Conservation (phyloP, 2,113 vertebrate species). For the Oxyura jamaicensis region DNA sequence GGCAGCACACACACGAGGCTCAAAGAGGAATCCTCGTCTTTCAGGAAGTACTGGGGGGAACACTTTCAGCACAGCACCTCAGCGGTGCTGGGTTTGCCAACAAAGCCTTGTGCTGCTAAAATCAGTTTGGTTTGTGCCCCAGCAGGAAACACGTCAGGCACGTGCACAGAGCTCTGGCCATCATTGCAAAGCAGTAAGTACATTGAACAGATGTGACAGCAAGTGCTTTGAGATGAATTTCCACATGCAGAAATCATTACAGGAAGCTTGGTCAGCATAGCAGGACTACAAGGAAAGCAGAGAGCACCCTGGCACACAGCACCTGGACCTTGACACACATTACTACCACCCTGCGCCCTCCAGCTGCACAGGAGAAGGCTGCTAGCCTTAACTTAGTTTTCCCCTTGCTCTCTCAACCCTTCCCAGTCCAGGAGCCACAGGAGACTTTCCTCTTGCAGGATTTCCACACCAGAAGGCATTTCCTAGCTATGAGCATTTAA, state of each 20-base stretch:
- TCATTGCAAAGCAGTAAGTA: neutral
- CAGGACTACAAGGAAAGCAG: neutral
- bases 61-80: neutral
- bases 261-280: neutral
- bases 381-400: neutral
- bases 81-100: neutral
- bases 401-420: neutral
- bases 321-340: neutral
- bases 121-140: neutral
- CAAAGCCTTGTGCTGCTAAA: neutral
- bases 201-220: neutral
- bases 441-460: neutral
- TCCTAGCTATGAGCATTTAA: neutral
- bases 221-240: neutral
- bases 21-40: neutral
- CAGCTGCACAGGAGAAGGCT: neutral
- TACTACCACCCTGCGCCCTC: neutral
- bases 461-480: neutral
- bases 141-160: neutral
- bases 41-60: neutral
- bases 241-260: neutral
- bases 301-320: fast-evolving
- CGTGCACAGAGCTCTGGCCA: fast-evolving
- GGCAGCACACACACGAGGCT: neutral
- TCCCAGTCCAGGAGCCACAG: neutral